Evolutionary conservation across 2,888 invertebrate species (phyloP).

Genomic region (Platerodrilus igneus): DNA sequence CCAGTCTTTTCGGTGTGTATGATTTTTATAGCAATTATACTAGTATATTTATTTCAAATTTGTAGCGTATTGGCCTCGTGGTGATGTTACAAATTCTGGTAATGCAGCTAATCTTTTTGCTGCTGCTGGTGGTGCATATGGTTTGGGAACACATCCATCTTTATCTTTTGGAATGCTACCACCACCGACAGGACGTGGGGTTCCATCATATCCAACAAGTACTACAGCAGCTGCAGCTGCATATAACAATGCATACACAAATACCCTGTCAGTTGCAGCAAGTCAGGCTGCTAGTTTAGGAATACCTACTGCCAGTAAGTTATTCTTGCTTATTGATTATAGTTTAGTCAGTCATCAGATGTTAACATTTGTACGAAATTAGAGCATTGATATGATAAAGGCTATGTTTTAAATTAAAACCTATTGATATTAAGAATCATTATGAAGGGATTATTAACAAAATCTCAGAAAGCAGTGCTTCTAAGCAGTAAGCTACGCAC

Average conservation of each 20-base stretch:
- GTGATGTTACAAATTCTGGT: conserved; percentile 51
- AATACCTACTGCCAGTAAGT: conserved; percentile 68
- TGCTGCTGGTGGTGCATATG: conserved; percentile 47
- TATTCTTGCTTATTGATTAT: neutral
- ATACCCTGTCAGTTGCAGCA: conserved; percentile 77
- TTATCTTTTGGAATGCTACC: conserved; percentile 45
- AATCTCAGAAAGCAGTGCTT: no score
- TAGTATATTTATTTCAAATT: conserved; percentile 28
- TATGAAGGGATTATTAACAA: no score
- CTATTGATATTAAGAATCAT: no score
- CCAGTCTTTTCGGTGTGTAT: conserved; percentile 47
- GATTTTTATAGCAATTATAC: neutral
- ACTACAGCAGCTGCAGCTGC: conserved; percentile 41
- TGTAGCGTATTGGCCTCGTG: conserved; percentile 78
- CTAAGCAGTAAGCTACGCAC: no score
- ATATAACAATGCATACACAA: conserved; percentile 53
- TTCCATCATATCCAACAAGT: conserved; percentile 29
- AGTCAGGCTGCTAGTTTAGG: conserved; percentile 82
- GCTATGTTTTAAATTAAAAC: conserved; percentile 1
- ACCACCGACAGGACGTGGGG: conserved; percentile 33
- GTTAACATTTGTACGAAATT: neutral
- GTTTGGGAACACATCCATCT: conserved; percentile 44
- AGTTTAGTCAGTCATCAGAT: conserved; percentile 1
- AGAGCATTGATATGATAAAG: no score
- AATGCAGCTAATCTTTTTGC: conserved; percentile 48